Evolutionary conservation across 2,797 vertebrate species (phyloP).

Genomic region (Phalloptychus januarius): DNA sequence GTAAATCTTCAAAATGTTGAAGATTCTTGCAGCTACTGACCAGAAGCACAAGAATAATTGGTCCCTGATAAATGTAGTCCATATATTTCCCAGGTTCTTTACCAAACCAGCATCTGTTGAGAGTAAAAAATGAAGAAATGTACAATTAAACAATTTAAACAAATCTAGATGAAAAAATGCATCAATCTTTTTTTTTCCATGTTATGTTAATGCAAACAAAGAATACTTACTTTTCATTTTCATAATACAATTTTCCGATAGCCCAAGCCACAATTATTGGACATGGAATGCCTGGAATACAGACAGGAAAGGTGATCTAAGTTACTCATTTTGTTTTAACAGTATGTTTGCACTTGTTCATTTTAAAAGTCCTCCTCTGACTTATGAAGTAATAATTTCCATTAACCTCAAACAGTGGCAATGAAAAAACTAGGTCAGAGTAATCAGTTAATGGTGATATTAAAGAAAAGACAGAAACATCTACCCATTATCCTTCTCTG

Average conservation of each 20-base stretch:
- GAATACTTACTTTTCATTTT: slow-evolving; percentile 94
- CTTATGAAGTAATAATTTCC: background rate
- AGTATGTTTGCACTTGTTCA: background rate
- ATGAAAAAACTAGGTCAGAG: slow-evolving; percentile 2
- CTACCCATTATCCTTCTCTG: background rate
- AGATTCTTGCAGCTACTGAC: slow-evolving; percentile 75
- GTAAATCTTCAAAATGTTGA: background rate
- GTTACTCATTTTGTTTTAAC: background rate
- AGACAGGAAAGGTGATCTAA: background rate
- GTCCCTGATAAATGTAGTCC: slow-evolving; percentile 98
- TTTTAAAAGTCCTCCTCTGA: background rate
- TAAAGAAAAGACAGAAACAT: background rate
- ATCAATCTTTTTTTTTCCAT: background rate
- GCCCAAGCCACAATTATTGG: slow-evolving; percentile 96
- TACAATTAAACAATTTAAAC: background rate
- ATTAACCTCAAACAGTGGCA: background rate
- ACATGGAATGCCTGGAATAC: slow-evolving; percentile 88
- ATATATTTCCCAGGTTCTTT: slow-evolving; percentile 96
- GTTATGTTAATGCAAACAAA: too few species aligned
- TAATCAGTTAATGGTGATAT: background rate
- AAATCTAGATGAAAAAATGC: background rate
- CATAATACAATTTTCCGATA: slow-evolving; percentile 92
- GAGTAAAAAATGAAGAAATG: background rate
- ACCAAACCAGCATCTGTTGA: slow-evolving; percentile 96
- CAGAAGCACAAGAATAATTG: slow-evolving; percentile 95